Conservation (phyloP, 2,797 vertebrate species). For the Microhierax caerulescens region DNA sequence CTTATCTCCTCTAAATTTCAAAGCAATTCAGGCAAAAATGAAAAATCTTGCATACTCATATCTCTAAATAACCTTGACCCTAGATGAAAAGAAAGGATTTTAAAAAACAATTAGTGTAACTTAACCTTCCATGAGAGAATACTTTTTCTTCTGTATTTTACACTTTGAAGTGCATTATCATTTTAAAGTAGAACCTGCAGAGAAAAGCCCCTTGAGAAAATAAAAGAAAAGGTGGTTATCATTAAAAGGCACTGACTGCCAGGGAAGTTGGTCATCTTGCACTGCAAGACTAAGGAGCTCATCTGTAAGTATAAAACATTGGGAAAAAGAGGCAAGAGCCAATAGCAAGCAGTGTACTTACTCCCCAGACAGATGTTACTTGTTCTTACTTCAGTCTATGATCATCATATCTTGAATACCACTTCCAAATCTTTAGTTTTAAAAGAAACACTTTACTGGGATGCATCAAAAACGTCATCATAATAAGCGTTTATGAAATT, state of each 20-base stretch:
- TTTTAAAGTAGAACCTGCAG: neutral
- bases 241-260: neutral
- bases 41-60: neutral
- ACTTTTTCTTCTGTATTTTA: neutral
- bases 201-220: neutral
- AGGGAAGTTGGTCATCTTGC: neutral
- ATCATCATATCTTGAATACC: neutral
- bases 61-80: neutral
- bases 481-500: neutral
- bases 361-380: neutral
- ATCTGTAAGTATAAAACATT: neutral
- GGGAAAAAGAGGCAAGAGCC: neutral
- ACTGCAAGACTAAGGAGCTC: neutral
- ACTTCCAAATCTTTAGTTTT: neutral
- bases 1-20: neutral
- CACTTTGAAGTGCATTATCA: neutral
- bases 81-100: neutral
- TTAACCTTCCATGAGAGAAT: neutral
- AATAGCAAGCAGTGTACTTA: neutral
- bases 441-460: neutral
- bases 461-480: neutral
- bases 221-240: neutral
- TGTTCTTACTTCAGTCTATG: neutral
- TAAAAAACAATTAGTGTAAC: neutral
- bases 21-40: neutral